phyloP scores from a whole-genome alignment of 2,113 vertebrate species.

The Coreoperca whiteheadi region DNA sequence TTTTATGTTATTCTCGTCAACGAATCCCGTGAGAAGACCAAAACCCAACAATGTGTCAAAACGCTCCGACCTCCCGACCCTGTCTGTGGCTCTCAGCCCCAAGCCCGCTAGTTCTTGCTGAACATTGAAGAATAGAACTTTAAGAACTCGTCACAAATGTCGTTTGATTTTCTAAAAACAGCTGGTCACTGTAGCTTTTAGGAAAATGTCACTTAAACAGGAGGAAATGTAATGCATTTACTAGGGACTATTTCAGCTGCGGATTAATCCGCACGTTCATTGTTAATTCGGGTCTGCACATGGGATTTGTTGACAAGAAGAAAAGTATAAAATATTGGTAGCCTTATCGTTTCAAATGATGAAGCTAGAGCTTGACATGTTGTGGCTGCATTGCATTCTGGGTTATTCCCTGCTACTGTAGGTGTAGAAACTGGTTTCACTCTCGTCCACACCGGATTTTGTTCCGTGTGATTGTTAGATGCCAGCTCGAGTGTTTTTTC shows the following conservation, averaged over 20 bases:
- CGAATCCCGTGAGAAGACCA: background rate
- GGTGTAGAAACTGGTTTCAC: background rate
- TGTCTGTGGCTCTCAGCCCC: background rate
- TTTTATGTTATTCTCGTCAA: background rate
- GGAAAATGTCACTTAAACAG: background rate
- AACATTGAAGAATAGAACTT: background rate
- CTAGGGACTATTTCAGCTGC: no score
- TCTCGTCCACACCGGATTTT: background rate
- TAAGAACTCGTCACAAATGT: background rate
- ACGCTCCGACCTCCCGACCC: background rate
- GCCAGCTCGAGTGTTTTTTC: background rate
- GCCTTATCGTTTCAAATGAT: background rate
- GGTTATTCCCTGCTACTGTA: background rate
- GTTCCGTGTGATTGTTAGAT: background rate
- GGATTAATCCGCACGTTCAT: background rate
- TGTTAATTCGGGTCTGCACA: background rate
- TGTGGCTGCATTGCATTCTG: background rate
- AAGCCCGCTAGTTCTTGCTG: background rate
- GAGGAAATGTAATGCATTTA: background rate
- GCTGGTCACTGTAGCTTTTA: background rate
- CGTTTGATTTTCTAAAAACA: background rate
- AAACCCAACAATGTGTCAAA: background rate
- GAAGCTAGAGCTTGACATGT: background rate
- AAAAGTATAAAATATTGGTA: background rate
- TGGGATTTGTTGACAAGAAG: background rate